Base-by-base conservation (phyloP, 2,888 invertebrate species). In the Saturnia pavonia region DNA sequence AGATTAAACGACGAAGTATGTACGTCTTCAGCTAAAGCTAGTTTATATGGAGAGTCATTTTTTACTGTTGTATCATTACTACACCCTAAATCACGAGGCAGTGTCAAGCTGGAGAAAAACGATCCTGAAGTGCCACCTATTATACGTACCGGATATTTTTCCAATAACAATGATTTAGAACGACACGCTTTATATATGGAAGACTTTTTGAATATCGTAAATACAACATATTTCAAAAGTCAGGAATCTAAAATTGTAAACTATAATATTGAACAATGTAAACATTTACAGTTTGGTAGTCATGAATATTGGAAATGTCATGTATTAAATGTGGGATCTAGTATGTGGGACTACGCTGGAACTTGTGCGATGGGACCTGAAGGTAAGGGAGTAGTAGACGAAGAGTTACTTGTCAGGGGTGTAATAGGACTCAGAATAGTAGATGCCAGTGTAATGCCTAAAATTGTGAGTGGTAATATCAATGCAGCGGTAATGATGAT, bases 391-490 rank as follows among this genome's bases (percentile, higher is more conserved):
- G 86, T 88, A 69, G 80, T 81, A 76, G 77, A 48, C 72, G 94
- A 78, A 95, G 95, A 0, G 86, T 96, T 0, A 85, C 91, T 43
- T 43, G 43, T 43, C 43, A 43, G 43, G 43, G 43, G 43, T 43
- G 43, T 43, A 43, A 43, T 7, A 71, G 87, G 92, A 9, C 83
- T 96, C 4, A 85, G 96, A 69, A 95, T 96, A 0, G 95, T 95
- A 19, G 96, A 96, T 75, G 95, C 95, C 0, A 95, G 95, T 73
- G 89, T 96, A 42, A 96, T 96, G 94, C 96, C 96, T 0, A 86
- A 87, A 25, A 94, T 95, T 0, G 86, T 91, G 0, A 94, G 95
- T 8, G 95, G 95, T 0, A 95, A 95, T 77, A 94, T 94, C 1
- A 94, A 95, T 75, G 95, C 95, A 0, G 94, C 95, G 95, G 43